A percentile compares a stretch with the other conserved stretches of the same genome.
Evolutionary conservation across 1,140 invertebrate genomes (phyloP).

Genomic region (Anoplolepis gracilipes): DNA sequence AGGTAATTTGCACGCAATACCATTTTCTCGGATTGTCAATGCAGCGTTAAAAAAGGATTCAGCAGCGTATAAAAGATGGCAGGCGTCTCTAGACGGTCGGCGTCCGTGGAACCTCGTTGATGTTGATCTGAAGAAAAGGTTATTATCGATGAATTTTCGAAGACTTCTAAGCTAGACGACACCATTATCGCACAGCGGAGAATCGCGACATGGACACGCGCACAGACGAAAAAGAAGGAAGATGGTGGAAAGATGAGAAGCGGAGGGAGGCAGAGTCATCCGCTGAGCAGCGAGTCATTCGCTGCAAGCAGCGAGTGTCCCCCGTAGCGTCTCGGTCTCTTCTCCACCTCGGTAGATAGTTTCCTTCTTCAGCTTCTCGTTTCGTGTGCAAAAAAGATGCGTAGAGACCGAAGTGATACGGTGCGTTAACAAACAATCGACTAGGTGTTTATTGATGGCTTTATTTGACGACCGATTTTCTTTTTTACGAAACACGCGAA

Average conservation of each 20-base stretch:
- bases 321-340: conserved; percentile 70
- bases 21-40: conserved; percentile 47
- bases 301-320: conserved; percentile 74
- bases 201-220: conserved; percentile 77
- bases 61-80: conserved; percentile 53
- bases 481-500: background rate
- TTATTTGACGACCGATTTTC: background rate
- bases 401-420: conserved; percentile 27
- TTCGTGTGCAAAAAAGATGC: conserved; percentile 62
- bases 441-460: conserved; percentile 44
- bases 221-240: conserved; percentile 44
- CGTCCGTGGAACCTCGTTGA: conserved; percentile 66
- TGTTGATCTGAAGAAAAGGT: conserved; percentile 76
- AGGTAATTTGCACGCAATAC: conserved; percentile 11
- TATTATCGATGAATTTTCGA: conserved; percentile 78
- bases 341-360: conserved; percentile 4
- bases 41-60: conserved; percentile 41
- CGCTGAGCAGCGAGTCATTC: conserved; percentile 75
- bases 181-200: conserved; percentile 83
- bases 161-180: conserved; percentile 76
- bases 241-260: background rate
- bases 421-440: background rate
- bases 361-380: conserved; percentile 12
- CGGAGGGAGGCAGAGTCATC: conserved; percentile 54
- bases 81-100: conserved; percentile 30